Conservation (phyloP, 2,797 vertebrate genomes). For the Neosalanx taihuensis region DNA sequence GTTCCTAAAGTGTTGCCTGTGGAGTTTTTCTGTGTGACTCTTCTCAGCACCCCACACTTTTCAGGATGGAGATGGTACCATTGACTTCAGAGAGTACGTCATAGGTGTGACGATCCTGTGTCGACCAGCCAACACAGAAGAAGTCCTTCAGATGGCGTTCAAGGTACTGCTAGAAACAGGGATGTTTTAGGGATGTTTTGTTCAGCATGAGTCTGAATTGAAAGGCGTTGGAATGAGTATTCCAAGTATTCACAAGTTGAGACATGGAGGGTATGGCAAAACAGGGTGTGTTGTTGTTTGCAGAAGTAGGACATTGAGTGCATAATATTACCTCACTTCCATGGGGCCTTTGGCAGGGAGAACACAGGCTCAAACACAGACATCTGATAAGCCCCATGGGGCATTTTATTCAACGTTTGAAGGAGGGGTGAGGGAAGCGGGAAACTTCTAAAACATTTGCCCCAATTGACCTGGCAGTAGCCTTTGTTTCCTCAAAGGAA, state of each 20-base stretch:
- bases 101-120: conserved; percentile 95
- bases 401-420: too few relatives aligned
- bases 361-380: too few relatives aligned
- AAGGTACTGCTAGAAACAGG: conserved; percentile 73
- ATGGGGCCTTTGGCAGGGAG: too few relatives aligned
- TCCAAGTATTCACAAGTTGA: conserved; percentile 32
- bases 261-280: background rate
- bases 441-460: too few relatives aligned
- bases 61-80: conserved; percentile 90
- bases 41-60: conserved; percentile 9
- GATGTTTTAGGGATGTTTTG: too few relatives aligned
- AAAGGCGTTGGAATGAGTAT: conserved; percentile 15
- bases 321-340: background rate
- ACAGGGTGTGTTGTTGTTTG: background rate
- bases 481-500: too few relatives aligned
- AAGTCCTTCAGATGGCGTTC: conserved; percentile 91
- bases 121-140: conserved; percentile 92
- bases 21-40: background rate
- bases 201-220: background rate
- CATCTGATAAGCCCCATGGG: too few relatives aligned
- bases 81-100: conserved; percentile 98
- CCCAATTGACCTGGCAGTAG: too few relatives aligned
- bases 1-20: background rate
- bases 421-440: too few relatives aligned
- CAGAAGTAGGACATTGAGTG: background rate